Evolutionary conservation across 1,140 invertebrate genomes (phyloP).

Genomic region (Hypsibius dujardini): DNA sequence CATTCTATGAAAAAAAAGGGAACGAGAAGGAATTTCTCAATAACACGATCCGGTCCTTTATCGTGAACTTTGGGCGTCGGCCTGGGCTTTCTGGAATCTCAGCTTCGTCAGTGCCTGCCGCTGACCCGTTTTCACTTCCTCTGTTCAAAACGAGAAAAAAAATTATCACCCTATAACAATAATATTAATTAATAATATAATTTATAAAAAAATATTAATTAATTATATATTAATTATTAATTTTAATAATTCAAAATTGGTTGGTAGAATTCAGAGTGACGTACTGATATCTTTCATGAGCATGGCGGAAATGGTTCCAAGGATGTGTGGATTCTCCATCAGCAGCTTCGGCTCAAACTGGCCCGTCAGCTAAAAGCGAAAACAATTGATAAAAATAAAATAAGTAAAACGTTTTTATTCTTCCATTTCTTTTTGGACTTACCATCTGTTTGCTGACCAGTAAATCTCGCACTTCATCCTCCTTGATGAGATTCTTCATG

Average conservation of each 20-base stretch:
- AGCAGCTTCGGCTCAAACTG: background rate
- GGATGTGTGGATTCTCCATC: constrained; percentile 6
- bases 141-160: no score
- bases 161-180: background rate
- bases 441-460: background rate
- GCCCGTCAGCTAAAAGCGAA: background rate
- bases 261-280: no score
- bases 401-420: no score
- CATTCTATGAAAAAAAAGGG: no score
- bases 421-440: no score
- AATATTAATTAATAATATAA: background rate
- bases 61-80: background rate
- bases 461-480: constrained; percentile 15
- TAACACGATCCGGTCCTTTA: no score
- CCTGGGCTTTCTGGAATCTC: constrained; percentile 5
- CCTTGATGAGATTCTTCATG: constrained; percentile 14
- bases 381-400: background rate
- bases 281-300: constrained; percentile 5
- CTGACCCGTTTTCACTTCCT: background rate
- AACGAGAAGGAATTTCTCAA: no score
- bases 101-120: constrained; percentile 14
- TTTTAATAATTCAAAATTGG: no score
- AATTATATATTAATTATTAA: no score
- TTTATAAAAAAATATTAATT: no score
- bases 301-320: constrained; percentile 7